Evolutionary conservation across 2,888 invertebrate genomes (phyloP), one percentile per base, ranked within the genome.

Genomic region (Brachynemurus nebulosus): DNA sequence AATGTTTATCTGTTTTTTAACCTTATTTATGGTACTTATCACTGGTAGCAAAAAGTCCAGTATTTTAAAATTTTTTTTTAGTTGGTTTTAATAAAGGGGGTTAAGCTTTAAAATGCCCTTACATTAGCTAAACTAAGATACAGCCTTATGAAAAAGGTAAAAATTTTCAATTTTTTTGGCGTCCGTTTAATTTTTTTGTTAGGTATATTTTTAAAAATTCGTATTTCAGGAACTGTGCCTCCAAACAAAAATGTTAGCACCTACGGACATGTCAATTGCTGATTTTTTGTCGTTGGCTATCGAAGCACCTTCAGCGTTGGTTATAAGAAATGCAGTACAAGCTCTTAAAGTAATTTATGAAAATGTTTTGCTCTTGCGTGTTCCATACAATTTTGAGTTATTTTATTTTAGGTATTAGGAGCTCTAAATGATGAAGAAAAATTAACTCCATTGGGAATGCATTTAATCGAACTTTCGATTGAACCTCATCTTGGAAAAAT

Each of bases 401-500:
- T 64, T 30, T 64, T 72, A 46, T 61, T 85, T 0, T 78, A 89
- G 68, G 80, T 82, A 3, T 79, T 95, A 41, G 89, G 89, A 50
- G 89, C 93, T 0, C 64, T 96, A 30, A 84, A 88, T 48, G 74
- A 80, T 0, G 78, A 80, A 68, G 93, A 95, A 62, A 82, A 84
- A 54, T 68, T 96, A 42, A 95, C 93, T 0, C 80, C 82, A 53
- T 69, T 96, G 43, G 96, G 95, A 0, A 78, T 78, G 48, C 86
- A 93, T 59, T 67, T 97, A 41, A 71, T 92, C n/a, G 90, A 93
- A 59, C 66, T 97, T 38, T 90, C 95, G 0, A 73, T 97, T 2
- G 92, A 95, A 55, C 95, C 96, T 0, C 80, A 86, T 53, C 67
- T 92, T 37, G 93, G 89, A 4, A 93, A 96, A 64, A 88, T 91